Conservation (phyloP, 2,888 invertebrate genomes). For the Drosophila paranaensis region DNA sequence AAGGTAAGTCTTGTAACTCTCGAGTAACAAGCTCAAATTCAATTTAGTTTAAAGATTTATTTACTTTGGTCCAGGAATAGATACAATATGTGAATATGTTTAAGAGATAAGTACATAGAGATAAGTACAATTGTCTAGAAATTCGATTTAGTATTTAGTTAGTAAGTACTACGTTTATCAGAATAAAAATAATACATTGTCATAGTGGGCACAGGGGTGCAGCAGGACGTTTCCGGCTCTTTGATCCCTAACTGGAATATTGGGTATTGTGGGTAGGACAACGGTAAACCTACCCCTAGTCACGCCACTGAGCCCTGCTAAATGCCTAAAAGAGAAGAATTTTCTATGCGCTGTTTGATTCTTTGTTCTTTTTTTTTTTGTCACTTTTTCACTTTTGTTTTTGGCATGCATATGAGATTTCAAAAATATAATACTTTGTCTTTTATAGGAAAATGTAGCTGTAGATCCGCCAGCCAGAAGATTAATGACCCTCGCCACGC, state of each 20-base stretch:
- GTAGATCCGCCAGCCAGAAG: not conserved
- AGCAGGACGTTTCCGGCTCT: not conserved
- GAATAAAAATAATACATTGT: slow-evolving; percentile 23
- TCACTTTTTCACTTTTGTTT: slow-evolving; percentile 25
- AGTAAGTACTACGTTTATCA: slow-evolving; percentile 27
- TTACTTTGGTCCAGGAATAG: slow-evolving; percentile 30
- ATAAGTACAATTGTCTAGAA: slow-evolving; percentile 38
- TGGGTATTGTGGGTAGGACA: not conserved
- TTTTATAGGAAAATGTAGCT: slow-evolving; percentile 33
- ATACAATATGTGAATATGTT: slow-evolving; percentile 24
- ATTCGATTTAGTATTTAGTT: slow-evolving; percentile 32
- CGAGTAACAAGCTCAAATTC: not conserved
- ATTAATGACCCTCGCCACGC: not conserved
- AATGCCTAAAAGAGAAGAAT: slow-evolving; percentile 37
- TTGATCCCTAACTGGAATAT: slow-evolving; percentile 3
- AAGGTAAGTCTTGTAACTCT: not conserved
- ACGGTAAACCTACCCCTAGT: not conserved
- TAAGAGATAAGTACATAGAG: slow-evolving; percentile 24
- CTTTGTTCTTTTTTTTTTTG: slow-evolving; percentile 20
- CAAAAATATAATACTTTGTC: slow-evolving; percentile 66
- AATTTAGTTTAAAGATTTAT: slow-evolving; percentile 24
- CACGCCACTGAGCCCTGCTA: slow-evolving; percentile 14
- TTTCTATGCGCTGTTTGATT: slow-evolving; percentile 20
- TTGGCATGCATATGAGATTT: slow-evolving; percentile 69
- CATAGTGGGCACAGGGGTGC: slow-evolving; percentile 18